Evolutionary conservation across 2,888 invertebrate species (phyloP).

Genomic region (Ophonus ardosiacus): DNA sequence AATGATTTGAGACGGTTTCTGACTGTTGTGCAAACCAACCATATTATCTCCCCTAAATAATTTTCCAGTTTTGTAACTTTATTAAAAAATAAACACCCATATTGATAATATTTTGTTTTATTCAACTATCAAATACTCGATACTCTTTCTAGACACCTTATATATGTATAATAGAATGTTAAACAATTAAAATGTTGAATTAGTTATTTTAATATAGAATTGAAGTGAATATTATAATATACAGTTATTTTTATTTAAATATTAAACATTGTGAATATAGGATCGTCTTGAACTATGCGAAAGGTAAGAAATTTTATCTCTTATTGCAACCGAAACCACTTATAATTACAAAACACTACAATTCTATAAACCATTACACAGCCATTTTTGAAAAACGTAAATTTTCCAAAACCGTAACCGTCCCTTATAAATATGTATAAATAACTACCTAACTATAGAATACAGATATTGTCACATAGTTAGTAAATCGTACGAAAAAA

Average conservation of each 20-base stretch:
- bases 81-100: too few relatives aligned
- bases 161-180: too few relatives aligned
- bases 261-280: background rate
- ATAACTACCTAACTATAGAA: conserved; percentile 34
- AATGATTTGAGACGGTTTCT: too few relatives aligned
- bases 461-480: conserved; percentile 48
- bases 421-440: conserved; percentile 52
- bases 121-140: too few relatives aligned
- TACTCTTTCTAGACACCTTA: too few relatives aligned
- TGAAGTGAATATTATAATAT: background rate
- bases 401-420: conserved; percentile 47
- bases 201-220: background rate
- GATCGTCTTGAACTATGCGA: conserved; percentile 9
- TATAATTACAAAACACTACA: conserved; percentile 10
- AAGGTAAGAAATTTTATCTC: conserved; percentile 31
- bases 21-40: too few relatives aligned
- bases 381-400: conserved; percentile 45
- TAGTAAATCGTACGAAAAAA: conserved; percentile 34
- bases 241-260: background rate
- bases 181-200: background rate
- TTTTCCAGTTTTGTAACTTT: too few relatives aligned
- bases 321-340: conserved; percentile 40
- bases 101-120: too few relatives aligned
- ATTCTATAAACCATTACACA: conserved; percentile 50
- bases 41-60: too few relatives aligned